Base-by-base conservation (phyloP, 2,888 invertebrate genomes). In the Macropis europaea region DNA sequence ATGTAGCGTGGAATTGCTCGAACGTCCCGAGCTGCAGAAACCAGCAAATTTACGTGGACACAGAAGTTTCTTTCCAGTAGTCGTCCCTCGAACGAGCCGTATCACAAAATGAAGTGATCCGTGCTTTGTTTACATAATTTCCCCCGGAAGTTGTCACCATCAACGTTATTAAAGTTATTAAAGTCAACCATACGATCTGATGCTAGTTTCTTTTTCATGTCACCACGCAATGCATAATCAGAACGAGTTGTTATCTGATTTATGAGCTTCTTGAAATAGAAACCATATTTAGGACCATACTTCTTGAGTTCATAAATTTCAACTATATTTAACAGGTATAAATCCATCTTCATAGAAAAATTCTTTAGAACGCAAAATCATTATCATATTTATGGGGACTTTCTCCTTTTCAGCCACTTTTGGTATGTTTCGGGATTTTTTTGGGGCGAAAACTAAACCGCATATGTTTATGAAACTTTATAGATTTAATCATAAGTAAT, bases 111-210 rank as follows among this genome's bases (percentile, higher is more conserved):
- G 13, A 52, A 34, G 42, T 5, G n/a, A 38, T 13, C 11, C 17
- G 9, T 5, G 2, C n/a, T 26, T 26, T 17, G 24, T 56, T 56
- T 56, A 43, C 32, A 43, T 56, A 56, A 56, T 22, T 9, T 40
- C 22, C 30, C 19, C 40, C 26, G 38, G 26, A 15, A 28, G 22
- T 36, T 22, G 22, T 36, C 2, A 13, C 22, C n/a, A 15, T 30
- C 13, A 45, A 24, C 2, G 26, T 38, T 59, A 32, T 47, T 32
- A 17, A 11, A 38, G 17, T 59, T 60, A 11, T 40, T 17, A 38
- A 32, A 60, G 22, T 47, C 28, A 57, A 24, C 26, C 13, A 5
- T 15, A 24, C 47, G 9, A 56, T 19, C 22, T 56, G 28, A 34
- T 43, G 53, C n/a, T n/a, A 15, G n/a, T 19, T 28, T 11, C 11